Percentiles rank a stretch among this genome's conserved stretches.
Evolutionary conservation across 2,888 invertebrate genomes (phyloP).

Genomic region (Aricia artaxerxes): DNA sequence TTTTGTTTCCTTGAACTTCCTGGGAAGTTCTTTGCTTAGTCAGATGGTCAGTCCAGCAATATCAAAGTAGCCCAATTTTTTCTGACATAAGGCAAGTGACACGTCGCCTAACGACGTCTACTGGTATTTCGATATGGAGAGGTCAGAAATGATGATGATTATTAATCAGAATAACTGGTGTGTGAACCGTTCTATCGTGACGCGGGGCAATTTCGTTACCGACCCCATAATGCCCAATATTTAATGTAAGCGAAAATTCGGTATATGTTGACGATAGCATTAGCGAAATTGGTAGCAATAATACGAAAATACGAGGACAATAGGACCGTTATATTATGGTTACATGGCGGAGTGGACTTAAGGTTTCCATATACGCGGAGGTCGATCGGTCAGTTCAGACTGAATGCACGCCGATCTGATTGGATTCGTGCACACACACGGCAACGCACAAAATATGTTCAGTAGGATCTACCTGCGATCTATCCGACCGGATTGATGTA

Average conservation of each 20-base stretch:
- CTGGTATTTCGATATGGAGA: neutral
- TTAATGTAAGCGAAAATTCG: slow-evolving; percentile 39
- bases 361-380: neutral
- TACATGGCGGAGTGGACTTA: neutral
- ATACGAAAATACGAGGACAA: slow-evolving; percentile 13
- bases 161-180: slow-evolving; percentile 32
- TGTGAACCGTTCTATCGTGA: slow-evolving; percentile 45
- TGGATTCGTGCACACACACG: too few relatives aligned
- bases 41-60: too few relatives aligned
- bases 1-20: too few relatives aligned
- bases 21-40: too few relatives aligned
- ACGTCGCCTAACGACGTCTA: neutral
- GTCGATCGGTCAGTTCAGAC: neutral
- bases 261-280: slow-evolving; percentile 34
- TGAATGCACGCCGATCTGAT: neutral
- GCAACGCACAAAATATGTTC: neutral
- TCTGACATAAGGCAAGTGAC: too few relatives aligned
- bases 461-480: too few relatives aligned
- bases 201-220: slow-evolving; percentile 43
- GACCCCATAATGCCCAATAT: slow-evolving; percentile 41
- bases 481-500: too few relatives aligned
- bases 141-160: slow-evolving; percentile 26
- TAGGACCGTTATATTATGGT: neutral
- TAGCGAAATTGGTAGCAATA: slow-evolving; percentile 33
- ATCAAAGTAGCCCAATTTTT: too few relatives aligned